These are phyloP conservation scores for Caenorhabditis remanei DNA, from an alignment of 1,140 invertebrate species.

Conservation along the genomic window DNA sequence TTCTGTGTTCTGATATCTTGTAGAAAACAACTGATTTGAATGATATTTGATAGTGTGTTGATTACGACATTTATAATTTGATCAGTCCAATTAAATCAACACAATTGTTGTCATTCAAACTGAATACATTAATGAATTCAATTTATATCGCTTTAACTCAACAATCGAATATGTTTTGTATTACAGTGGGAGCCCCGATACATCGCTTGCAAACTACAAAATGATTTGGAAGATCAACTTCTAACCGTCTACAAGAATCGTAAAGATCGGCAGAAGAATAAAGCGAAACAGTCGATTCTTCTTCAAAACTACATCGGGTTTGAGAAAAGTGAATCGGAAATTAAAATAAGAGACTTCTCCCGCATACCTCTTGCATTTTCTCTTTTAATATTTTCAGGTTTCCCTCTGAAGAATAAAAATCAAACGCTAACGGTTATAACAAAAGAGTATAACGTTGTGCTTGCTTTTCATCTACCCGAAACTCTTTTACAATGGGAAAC, in stretches of 20 bases:
- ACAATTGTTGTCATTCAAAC: background rate
- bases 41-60: conserved; percentile 14
- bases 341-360: background rate
- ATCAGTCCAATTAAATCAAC: background rate
- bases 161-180: background rate
- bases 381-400: conserved; percentile 41
- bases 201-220: conserved; percentile 48
- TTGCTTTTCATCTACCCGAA: conserved; percentile 54
- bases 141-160: too few species aligned
- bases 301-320: conserved; percentile 57
- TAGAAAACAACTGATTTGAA: background rate
- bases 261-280: conserved; percentile 58
- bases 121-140: background rate
- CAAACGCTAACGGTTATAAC: conserved; percentile 54
- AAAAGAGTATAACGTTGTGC: conserved; percentile 24
- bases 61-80: conserved; percentile 19
- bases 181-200: conserved; percentile 58
- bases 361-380: background rate
- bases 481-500: conserved; percentile 56
- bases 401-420: conserved; percentile 43
- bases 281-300: conserved; percentile 27
- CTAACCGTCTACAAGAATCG: conserved; percentile 46
- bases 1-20: conserved; percentile 11
- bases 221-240: conserved; percentile 40
- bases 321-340: conserved; percentile 56